A percentile compares a stretch with the other conserved stretches of the same genome.
phyloP scores from a whole-genome alignment of 2,113 vertebrate genomes.

The Urocynchramus pylzowi region DNA sequence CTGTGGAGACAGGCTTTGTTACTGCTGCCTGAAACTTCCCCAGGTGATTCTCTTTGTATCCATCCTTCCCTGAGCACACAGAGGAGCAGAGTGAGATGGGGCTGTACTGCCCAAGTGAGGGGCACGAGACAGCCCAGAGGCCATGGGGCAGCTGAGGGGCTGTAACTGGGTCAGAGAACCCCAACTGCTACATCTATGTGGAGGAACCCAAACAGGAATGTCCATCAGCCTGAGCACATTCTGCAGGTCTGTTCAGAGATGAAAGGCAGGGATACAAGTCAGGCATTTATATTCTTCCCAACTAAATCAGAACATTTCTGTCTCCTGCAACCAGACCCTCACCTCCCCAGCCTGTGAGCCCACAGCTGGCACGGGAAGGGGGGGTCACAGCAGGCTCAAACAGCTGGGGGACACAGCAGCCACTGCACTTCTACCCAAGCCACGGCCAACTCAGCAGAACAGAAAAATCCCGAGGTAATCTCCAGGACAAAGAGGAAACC shows the following conservation, averaged over 20 bases:
- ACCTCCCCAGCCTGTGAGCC: background rate
- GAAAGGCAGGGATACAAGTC: background rate
- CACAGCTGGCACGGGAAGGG: background rate
- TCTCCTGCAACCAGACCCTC: background rate
- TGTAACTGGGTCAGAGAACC: background rate
- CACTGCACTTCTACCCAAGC: background rate
- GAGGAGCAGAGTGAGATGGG: background rate
- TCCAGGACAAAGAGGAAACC: background rate
- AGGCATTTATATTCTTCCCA: too few species aligned
- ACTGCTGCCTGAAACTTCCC: conserved; percentile 60
- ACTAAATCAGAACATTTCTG: background rate
- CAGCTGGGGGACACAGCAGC: background rate
- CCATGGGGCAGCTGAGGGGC: background rate
- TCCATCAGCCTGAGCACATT: background rate
- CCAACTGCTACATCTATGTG: rapidly evolving
- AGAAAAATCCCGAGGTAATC: background rate
- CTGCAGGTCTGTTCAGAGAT: background rate
- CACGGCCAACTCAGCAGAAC: background rate
- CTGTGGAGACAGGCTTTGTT: conserved; percentile 57
- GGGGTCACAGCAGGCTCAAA: background rate
- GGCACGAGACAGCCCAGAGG: background rate
- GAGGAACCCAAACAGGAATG: background rate
- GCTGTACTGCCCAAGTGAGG: background rate
- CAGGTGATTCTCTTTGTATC: conserved; percentile 66
- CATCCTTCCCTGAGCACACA: background rate